Conservation (phyloP, 2,888 invertebrate genomes). For the Eupithecia vulgata region DNA sequence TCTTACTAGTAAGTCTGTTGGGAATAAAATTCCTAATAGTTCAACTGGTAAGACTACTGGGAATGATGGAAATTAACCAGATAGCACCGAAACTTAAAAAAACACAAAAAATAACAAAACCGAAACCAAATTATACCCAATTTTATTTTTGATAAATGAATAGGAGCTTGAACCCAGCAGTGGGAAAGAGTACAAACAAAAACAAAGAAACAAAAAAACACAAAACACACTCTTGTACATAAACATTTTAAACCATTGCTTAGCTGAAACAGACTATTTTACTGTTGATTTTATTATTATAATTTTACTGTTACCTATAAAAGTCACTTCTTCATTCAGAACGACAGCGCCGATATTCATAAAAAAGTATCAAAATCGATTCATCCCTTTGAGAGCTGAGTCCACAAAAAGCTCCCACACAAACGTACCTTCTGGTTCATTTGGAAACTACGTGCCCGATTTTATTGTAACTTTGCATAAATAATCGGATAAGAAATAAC, state of each 20-base stretch:
- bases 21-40: too few relatives aligned
- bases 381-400: not conserved
- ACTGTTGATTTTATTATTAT: not conserved
- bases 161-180: not conserved
- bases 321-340: not conserved
- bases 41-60: too few relatives aligned
- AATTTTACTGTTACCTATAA: not conserved
- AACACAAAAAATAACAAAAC: not conserved
- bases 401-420: too few relatives aligned
- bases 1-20: too few relatives aligned
- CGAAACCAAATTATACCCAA: not conserved
- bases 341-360: not conserved
- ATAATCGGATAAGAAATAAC: too few relatives aligned
- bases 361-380: not conserved
- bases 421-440: too few relatives aligned
- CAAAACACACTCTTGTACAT: slow-evolving; percentile 7
- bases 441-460: too few relatives aligned
- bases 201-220: not conserved
- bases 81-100: not conserved
- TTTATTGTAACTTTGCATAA: too few relatives aligned
- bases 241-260: not conserved
- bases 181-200: not conserved
- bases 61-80: too few relatives aligned
- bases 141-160: not conserved
- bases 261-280: not conserved